These are phyloP conservation scores for Lagorchestes hirsutus DNA, from an alignment of 2,797 vertebrate species.

Conservation along the genomic window DNA sequence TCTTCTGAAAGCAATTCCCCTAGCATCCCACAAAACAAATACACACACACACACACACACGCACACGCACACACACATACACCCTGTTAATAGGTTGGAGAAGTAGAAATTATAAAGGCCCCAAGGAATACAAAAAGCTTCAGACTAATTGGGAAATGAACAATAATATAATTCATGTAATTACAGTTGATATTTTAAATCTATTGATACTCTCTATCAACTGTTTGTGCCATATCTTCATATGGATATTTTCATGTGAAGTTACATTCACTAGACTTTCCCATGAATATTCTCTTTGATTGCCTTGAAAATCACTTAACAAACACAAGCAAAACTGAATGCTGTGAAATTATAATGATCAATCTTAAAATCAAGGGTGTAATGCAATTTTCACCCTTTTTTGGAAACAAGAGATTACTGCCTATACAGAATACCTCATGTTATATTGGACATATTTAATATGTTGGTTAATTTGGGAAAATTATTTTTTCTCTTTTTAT, in stretches of 20 bases:
- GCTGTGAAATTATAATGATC: neutral
- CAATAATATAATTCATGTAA: neutral
- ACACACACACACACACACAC: no score
- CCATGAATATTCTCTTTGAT: neutral
- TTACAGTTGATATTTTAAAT: neutral
- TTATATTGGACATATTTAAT: neutral
- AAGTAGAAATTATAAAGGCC: neutral
- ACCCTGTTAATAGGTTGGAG: neutral
- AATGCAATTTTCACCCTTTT: neutral
- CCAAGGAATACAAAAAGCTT: neutral
- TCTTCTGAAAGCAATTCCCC: neutral
- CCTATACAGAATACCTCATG: neutral
- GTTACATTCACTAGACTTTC: neutral
- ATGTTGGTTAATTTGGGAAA: neutral
- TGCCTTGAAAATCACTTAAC: neutral
- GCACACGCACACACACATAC: neutral
- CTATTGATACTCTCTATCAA: neutral
- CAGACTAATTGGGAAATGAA: neutral
- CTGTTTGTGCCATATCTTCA: neutral
- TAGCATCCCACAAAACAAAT: no score
- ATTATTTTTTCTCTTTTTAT: neutral
- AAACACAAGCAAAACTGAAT: neutral
- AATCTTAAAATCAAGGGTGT: neutral
- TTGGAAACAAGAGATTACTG: neutral
- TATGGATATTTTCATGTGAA: neutral